Evolutionary conservation across 2,888 invertebrate genomes (phyloP), one percentile per base, ranked within the genome.

Genomic region (Gasteruption jaculator): DNA sequence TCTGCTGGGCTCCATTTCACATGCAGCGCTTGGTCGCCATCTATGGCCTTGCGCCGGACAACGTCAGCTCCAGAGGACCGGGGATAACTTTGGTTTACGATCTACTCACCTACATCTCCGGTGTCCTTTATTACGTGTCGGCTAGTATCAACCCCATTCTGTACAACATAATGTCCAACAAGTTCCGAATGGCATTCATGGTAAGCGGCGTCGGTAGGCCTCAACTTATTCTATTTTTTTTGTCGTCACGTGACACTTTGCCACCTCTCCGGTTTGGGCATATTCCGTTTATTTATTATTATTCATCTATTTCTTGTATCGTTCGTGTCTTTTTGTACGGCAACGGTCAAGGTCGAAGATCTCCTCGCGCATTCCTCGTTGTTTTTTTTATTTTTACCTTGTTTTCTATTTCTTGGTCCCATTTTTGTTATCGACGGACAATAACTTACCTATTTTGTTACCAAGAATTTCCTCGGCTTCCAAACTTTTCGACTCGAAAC

Each of bases 1-100:
- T 91, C 19, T 92, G 91, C 71, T 90, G 89, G 89, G 89, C 88
- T 1, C 94, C 95, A 2, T 94, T 93, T 73, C 94, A 95, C 71
- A 86, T 90, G 0, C 95, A 95, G 68, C 77, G 95, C 8, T 78
- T 95, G 35, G 78, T 91, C 45, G 86, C 85, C 7, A 82, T 86
- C 46, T 85, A 91, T 71, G 79, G 84, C 39, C 71, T 76, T 7
- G 71, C 75, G 33, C 55, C 60, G 51, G 65, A 60, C 30, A 61
- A 54, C 48, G 49, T 47, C 52, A 54, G 52, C 32, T 57, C 70
- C 41, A 56, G 68, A 59, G 54, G 53, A 41, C 58, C 62, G 19
- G 59, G 73, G 39, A 71, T 81, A 27, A 72, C 75, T 38, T 73
- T 75, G n/a, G 73, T 82, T 5, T 86, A 86, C 70, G 76, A 78